Conservation (phyloP, 2,888 invertebrate genomes). For the Noctua fimbriata region DNA sequence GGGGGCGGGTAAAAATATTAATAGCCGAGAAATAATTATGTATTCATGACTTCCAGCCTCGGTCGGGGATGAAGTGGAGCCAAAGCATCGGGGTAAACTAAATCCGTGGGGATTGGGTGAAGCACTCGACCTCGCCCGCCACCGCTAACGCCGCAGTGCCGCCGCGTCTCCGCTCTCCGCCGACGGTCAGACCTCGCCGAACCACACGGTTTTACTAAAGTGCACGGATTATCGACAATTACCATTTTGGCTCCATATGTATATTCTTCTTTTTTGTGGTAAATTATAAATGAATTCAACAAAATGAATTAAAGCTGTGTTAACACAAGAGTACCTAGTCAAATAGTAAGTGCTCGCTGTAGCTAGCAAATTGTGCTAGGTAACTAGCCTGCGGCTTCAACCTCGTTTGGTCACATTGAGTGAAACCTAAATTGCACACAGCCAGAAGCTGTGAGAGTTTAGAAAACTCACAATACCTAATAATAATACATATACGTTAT, state of each 20-base stretch:
- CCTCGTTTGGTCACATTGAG: background rate
- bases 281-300: conserved; percentile 2
- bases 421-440: background rate
- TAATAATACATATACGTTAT: no score
- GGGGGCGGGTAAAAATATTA: conserved; percentile 89
- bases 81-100: conserved; percentile 76
- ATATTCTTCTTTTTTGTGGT: background rate
- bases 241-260: background rate
- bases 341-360: conserved; percentile 16
- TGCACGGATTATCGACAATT: conserved; percentile 28
- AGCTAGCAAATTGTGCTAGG: conserved; percentile 22
- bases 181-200: conserved; percentile 36
- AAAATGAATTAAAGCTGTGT: conserved; percentile 11
- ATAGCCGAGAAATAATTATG: conserved; percentile 89
- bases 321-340: conserved; percentile 17
- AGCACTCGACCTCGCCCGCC: conserved; percentile 53
- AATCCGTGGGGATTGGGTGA: conserved; percentile 78
- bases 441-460: conserved; percentile 12
- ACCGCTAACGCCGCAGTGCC: conserved; percentile 8
- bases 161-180: conserved; percentile 13
- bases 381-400: conserved; percentile 26
- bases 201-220: conserved; percentile 59
- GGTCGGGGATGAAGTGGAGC: conserved; percentile 72
- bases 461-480: conserved; percentile 26
- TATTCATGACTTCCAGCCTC: conserved; percentile 87